Base-by-base conservation (phyloP, 1,140 invertebrate species). In the Drosophila baimaii region DNA sequence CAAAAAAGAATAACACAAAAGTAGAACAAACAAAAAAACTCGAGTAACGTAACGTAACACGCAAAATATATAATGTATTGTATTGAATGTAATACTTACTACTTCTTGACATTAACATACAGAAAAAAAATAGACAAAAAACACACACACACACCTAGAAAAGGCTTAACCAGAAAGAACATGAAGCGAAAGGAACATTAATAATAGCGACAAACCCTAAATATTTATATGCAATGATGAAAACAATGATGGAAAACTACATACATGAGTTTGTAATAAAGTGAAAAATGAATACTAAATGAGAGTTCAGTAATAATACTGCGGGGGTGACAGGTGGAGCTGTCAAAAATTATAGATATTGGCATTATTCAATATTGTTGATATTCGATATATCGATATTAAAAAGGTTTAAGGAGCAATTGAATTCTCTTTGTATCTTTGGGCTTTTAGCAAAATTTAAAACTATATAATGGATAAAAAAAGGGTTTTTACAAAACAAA, bases 211-310 rank as follows among this genome's bases (percentile, higher is more conserved):
- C 41, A 39, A 31, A 39, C 49, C 43, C 44, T 51, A 58, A 71
- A 79, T 56, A 74, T 75, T 64, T 78, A 78, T 86, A 85, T 86
- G 73, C 74, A 77, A 84, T 77, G 63, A 77, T 71, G 63, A 74
- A 63, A 63, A 51, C 57, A 46, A 77, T 81, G 76, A 86, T 85
- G 58, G 33, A 62, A 79, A 62, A 29, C 15, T 52, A 52, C 51
- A 62, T 51, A 73, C 58, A 55, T 61, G 66, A 63, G 77, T 85
- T 84, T 84, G 81, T 85, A 85, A 85, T 85, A 85, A 85, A 85
- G 54, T 52, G 43, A 85, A 85, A 54, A 80, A 70, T 71, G 68
- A 64, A 85, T 84, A 80, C 77, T 84, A 72, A 70, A 80, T 15
- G 17, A 49, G 46, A 49, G 46, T 49, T 49, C 23, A 29, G 25